Evolutionary conservation across 2,113 vertebrate genomes (phyloP).

Genomic region (Opisthocomus hoazin): DNA sequence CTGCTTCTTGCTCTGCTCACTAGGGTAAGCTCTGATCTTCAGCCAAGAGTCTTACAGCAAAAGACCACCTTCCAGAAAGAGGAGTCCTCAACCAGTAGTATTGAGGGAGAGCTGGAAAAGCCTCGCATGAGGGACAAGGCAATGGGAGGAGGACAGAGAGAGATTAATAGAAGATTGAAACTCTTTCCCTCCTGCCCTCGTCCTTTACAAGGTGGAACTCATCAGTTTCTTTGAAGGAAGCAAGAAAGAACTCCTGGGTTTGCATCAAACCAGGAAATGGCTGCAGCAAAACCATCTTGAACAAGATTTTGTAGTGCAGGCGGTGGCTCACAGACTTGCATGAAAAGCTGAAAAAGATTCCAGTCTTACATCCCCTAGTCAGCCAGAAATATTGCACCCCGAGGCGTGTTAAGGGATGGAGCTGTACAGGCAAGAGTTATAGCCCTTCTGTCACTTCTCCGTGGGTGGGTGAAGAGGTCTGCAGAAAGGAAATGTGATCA

Average conservation of each 20-base stretch:
- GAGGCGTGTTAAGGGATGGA: neutral
- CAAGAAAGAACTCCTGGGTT: neutral
- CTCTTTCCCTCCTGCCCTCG: neutral
- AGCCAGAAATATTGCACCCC: neutral
- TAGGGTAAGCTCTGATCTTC: neutral
- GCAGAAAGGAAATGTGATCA: neutral
- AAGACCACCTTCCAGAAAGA: neutral
- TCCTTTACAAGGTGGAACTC: neutral
- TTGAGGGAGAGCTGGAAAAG: neutral
- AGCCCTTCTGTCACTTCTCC: neutral
- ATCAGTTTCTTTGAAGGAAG: neutral
- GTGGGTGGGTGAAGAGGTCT: neutral
- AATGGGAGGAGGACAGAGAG: neutral
- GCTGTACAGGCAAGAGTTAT: neutral
- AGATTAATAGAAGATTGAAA: neutral
- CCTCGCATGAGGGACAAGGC: rapidly evolving
- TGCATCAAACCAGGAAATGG: neutral
- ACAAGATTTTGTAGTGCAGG: neutral
- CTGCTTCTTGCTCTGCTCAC: neutral
- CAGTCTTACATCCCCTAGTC: neutral
- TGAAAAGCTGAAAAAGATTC: neutral
- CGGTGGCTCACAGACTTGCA: neutral
- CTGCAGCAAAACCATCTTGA: neutral
- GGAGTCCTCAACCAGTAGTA: neutral
- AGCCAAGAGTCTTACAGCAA: neutral